Base-by-base conservation (phyloP, 2,888 invertebrate genomes). In the Lasioglossum malachurum region DNA sequence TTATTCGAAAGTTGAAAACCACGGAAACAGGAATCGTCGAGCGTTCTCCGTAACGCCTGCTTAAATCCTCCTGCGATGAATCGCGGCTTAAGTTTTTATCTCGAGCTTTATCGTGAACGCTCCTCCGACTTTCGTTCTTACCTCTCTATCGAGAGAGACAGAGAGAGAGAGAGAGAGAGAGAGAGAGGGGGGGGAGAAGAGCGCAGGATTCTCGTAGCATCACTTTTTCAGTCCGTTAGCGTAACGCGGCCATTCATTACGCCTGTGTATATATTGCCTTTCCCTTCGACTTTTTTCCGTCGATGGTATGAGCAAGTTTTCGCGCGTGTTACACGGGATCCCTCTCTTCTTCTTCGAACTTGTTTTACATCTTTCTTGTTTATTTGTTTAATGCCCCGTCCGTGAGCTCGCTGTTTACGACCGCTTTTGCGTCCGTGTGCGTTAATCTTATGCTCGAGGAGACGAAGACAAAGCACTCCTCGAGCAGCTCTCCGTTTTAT, bases 1-100 rank as follows among this genome's bases (percentile, higher is more conserved):
- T 80, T 82, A 73, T 80, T 67, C 38, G 49, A 53, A 49, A 38
- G 19, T 60, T 72, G 71, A 31, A 72, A 71, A 71, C 41, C 23
- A 71, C 71, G 41, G 41, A 71, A 71, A 71, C 71, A 38, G 75
- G 35, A 23, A 19, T 38, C 69, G 69, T 69, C 69, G 69, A 69
- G 38, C 69, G 23, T 69, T 69, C 69, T 35, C 69, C 4, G 38
- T 23, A 69, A 69, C 35, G 35, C 60, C 41, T 14, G 41, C 38
- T 76, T 10, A 67, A 69, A 31, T 80, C 67, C n/a, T 35, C 38
- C 38, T 0, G 38, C 49, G 53, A 72, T 72, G 27, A 60, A 12
- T 23, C 8, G 31, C 8, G 12, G 23, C 46, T 38, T 27, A 72
- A 71, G 44, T 72, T 79, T 57, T 14, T n/a, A 38, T 64, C 60